Base-by-base conservation (phyloP, 2,797 vertebrate species). In the Pagetopsis macropterus region DNA sequence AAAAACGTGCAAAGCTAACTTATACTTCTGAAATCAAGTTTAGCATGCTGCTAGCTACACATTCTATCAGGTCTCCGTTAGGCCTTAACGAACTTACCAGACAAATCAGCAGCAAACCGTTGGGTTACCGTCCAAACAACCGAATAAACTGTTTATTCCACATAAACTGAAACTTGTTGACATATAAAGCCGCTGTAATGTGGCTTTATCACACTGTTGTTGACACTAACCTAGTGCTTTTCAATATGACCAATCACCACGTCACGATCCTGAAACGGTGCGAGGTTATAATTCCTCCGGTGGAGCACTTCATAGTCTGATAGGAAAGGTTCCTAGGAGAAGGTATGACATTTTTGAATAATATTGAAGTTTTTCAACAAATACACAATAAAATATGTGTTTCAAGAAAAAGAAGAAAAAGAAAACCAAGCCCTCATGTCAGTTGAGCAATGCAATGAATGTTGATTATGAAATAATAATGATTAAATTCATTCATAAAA, bases 51-150 rank as follows among this genome's bases (percentile, higher is more conserved):
- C 23, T 86, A 88, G 88, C 84, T 58, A 3, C 10, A 44, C 8
- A 67, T 74, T 74, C 78, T 86, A 84, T 3, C 19, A 31, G 60
- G 33, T 78, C 16, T 81, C 23, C 51, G 41, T 3, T 17, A 79
- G 85, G 88, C 88, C 91, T 76, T 31, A 9, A 51, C n/a, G 23
- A 70, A 90, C 89, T 88, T 74, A 90, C 88, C 90, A 12, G 31
- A 43, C 37, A 59, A 65, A 49, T 58, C 48, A 58, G 60, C 37
- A 58, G 51, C 21, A 67, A 79, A 71, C 14, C 1, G 9, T 19
- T 6, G 2, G 23, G 51, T 55, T 66, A 12, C n/a, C 2, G 62
- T 37, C 3, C 46, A 72, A 82, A 59, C 16, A 58, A 50, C 11
- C 2, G 2, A 27, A 48, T 8, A 23, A 31, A 70, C 15, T 27